These are phyloP conservation scores for Aphelinus certus DNA, from an alignment of 1,140 invertebrate species.

Conservation along the genomic window DNA sequence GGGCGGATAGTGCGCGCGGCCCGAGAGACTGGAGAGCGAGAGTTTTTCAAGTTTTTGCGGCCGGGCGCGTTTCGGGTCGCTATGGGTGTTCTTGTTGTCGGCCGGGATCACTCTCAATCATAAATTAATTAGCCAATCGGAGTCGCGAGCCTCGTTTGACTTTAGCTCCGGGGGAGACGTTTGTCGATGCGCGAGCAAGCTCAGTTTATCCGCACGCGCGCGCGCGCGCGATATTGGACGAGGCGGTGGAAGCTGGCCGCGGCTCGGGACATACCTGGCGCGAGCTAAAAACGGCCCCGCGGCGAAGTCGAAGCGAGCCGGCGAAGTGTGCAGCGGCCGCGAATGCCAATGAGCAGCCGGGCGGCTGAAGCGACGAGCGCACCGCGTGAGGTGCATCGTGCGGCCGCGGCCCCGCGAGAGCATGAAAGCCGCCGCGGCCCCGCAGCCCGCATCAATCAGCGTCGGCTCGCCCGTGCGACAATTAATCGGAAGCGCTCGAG, in stretches of 20 bases:
- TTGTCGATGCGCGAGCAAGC: no score
- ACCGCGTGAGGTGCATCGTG: neutral
- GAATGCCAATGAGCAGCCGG: neutral
- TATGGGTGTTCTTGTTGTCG: no score
- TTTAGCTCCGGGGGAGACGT: no score
- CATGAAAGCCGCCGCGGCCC: neutral
- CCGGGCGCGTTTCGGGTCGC: no score
- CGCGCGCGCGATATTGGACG: neutral
- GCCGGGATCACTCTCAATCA: no score
- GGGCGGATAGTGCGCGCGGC: no score
- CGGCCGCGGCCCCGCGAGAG: neutral
- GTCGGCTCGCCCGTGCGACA: constrained; percentile 19
- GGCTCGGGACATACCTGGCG: neutral
- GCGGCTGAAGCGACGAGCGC: neutral
- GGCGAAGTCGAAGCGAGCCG: neutral
- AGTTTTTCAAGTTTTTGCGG: no score
- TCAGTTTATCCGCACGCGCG: neutral
- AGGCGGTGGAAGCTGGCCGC: neutral
- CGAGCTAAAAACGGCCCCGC: neutral
- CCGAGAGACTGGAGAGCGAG: no score
- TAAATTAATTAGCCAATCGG: no score
- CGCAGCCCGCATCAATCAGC: constrained; percentile 31
- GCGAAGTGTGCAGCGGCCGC: neutral
- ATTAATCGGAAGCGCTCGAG: constrained; percentile 33
- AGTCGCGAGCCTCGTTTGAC: no score